Conservation (phyloP, 2,888 invertebrate species). For the Synergus gifuensis region DNA sequence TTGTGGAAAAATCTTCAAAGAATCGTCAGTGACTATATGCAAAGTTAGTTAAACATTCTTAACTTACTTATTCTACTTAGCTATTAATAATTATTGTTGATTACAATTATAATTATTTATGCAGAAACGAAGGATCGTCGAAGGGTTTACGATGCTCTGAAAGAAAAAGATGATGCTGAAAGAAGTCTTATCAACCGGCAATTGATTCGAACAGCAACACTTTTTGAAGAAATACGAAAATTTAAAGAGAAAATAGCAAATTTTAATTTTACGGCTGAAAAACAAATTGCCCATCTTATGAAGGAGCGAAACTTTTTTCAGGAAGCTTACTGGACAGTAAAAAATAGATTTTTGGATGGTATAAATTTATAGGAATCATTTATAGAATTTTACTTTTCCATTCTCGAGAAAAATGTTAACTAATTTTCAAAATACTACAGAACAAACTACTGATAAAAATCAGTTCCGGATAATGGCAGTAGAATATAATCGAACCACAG, state of each 20-base stretch:
- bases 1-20: slow-evolving; percentile 56
- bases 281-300: slow-evolving; percentile 56
- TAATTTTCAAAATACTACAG: slow-evolving; percentile 54
- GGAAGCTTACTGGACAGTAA: slow-evolving; percentile 55
- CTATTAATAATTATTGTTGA: no score
- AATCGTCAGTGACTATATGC: slow-evolving; percentile 58
- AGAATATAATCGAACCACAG: slow-evolving; percentile 60
- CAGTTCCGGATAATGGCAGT: slow-evolving; percentile 58
- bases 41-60: slow-evolving; percentile 50
- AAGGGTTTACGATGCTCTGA: slow-evolving; percentile 60
- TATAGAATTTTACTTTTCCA: slow-evolving; percentile 11
- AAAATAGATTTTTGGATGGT: slow-evolving; percentile 61
- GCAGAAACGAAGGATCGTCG: slow-evolving; percentile 60
- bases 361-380: not conserved
- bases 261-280: slow-evolving; percentile 44
- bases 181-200: slow-evolving; percentile 62
- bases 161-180: slow-evolving; percentile 64
- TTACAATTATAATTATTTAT: not conserved
- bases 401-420: not conserved
- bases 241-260: slow-evolving; percentile 56
- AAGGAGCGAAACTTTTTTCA: slow-evolving; percentile 62
- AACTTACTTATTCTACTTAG: not conserved
- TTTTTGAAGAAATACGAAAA: slow-evolving; percentile 60
- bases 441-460: slow-evolving; percentile 59
- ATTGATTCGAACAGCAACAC: slow-evolving; percentile 53